Evolutionary conservation across 2,888 invertebrate species (phyloP), one percentile per base, ranked within the genome.

Genomic region (Agriopis leucophaearia): DNA sequence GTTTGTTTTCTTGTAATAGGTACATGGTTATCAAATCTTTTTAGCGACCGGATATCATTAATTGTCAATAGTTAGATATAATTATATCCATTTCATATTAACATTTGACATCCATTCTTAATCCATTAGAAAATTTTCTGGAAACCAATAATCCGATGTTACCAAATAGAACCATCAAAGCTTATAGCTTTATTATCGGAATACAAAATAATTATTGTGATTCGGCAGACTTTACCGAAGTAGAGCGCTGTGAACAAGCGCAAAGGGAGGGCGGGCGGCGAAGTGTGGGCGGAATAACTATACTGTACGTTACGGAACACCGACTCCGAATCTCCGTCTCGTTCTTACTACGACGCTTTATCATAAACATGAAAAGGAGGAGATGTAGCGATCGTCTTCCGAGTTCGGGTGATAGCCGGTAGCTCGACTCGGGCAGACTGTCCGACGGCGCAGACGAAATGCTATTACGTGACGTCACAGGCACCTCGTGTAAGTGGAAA

Each of bases 391-490:
- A 67, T 64, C 57, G 67, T 57, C 56, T 72, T 70, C 69, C 61
- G 63, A 71, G 70, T 54, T 70, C 67, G 64, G 63, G 54, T 65
- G 71, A 76, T 71, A 61, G 73, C 47, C 68, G 71, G 70, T 71
- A 66, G 72, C 67, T 82, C 73, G 74, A 68, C 66, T 78, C 79
- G 75, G 76, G 84, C 85, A 90, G 91, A 90, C 90, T 83, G 84
- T 85, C 80, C 82, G 90, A 82, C 91, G 89, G 76, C 87, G 79
- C 83, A 83, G 86, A 86, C 86, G 75, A 83, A 84, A 85, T 80
- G 84, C 87, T 82, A 87, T 89, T 85, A 87, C 77, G 65, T 91
- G 88, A 90, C 91, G 90, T 91, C 88, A 91, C 80, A 70, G 81
- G 80, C 84, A 83, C 87, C 86, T 88, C 85, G 86, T 87, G 86